Percentiles rank a stretch among this genome's conserved stretches.
These are phyloP conservation scores for Zaprionus inermis DNA, from an alignment of 1,140 invertebrate species.

Conservation along the genomic window DNA sequence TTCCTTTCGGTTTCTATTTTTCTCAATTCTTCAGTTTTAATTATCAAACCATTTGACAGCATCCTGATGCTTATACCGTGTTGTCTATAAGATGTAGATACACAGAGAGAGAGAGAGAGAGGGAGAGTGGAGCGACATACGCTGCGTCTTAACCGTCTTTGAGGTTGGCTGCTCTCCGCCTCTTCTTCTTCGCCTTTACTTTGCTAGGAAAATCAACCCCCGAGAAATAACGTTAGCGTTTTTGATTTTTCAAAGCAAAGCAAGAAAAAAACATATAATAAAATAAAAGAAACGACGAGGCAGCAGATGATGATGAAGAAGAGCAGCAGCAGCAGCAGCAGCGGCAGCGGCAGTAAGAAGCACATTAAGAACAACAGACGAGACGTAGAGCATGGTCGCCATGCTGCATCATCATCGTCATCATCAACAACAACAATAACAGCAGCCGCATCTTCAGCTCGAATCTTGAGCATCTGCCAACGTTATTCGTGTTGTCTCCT, in stretches of 20 bases:
- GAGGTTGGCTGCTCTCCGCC: constrained; percentile 24
- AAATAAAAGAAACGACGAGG: background rate
- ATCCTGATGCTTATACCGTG: constrained; percentile 74
- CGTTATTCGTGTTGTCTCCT: constrained; percentile 50
- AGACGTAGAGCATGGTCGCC: constrained; percentile 60
- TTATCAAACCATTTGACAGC: constrained; percentile 78
- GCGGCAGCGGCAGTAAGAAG: too few relatives aligned
- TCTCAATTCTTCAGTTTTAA: constrained; percentile 56
- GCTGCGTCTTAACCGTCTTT: constrained; percentile 66
- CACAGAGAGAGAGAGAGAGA: constrained; percentile 38
- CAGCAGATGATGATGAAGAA: constrained; percentile 18
- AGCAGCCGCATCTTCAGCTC: constrained; percentile 53
- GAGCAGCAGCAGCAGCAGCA: too few relatives aligned
- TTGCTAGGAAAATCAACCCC: constrained; percentile 63
- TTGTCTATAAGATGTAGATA: constrained; percentile 46
- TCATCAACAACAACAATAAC: constrained; percentile 7
- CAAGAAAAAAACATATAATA: background rate
- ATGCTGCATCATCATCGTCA: constrained; percentile 59
- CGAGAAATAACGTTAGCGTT: constrained; percentile 63
- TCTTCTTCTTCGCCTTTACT: background rate
- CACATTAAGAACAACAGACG: constrained; percentile 14
- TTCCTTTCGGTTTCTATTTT: background rate
- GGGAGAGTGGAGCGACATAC: background rate
- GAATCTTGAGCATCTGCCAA: constrained; percentile 49
- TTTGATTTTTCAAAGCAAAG: constrained; percentile 60